Evolutionary conservation across 2,797 vertebrate species (phyloP).

Genomic region (Coluber constrictor): DNA sequence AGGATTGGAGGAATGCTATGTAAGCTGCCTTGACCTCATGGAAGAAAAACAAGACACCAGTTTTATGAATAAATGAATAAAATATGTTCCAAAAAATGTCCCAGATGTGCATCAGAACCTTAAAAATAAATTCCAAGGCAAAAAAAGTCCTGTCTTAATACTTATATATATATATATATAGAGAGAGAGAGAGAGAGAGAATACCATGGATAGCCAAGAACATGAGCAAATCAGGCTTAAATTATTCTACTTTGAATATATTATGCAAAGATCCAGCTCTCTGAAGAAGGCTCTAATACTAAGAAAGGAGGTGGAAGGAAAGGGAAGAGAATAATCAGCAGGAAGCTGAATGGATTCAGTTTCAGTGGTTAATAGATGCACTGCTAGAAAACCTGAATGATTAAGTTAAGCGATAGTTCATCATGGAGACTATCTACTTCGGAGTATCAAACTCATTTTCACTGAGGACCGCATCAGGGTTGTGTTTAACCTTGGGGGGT

Average conservation of each 20-base stretch:
- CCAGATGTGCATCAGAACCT: background rate
- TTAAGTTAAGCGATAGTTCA: background rate
- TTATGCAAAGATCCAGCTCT: background rate
- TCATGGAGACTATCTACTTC: background rate
- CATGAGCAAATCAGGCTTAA: background rate
- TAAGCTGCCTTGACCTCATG: background rate
- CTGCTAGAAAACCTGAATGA: background rate
- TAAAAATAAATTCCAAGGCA: background rate
- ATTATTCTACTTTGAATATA: background rate
- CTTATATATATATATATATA: no score
- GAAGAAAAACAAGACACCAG: background rate
- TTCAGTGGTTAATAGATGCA: background rate
- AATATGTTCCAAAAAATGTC: background rate
- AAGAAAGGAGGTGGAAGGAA: background rate
- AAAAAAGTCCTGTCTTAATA: no score
- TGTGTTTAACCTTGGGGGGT: no score
- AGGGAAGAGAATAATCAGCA: background rate
- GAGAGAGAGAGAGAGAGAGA: no score
- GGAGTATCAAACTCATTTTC: no score
- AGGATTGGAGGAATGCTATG: background rate
- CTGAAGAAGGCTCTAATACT: background rate
- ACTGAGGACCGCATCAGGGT: no score
- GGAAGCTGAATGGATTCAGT: background rate
- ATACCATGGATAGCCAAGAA: background rate
- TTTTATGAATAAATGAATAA: background rate